Base-by-base conservation (phyloP, 2,797 vertebrate genomes). In the Hippoglossus hippoglossus region DNA sequence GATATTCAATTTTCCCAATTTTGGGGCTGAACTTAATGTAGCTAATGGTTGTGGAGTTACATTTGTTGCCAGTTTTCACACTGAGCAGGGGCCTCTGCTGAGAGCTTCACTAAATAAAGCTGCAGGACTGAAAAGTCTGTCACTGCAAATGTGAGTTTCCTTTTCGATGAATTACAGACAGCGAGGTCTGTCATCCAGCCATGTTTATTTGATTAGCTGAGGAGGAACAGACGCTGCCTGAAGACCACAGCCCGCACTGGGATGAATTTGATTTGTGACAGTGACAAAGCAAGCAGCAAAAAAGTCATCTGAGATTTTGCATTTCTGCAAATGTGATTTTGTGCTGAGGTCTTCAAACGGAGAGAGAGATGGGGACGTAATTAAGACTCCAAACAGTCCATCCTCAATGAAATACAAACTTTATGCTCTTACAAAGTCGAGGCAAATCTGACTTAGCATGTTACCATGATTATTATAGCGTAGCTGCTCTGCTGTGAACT, bases 21-120 rank as follows among this genome's bases (percentile, higher is more conserved):
- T 18, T 19, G 31, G 8, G 21, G 16, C 28, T 59, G 69, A 79
- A 68, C 84, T 50, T 19, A 16, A 46, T 50, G 21, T 67, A 63
- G 52, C 36, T 60, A 25, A 79, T 75, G 59, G 46, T 54, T 53
- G 6, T 3, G 10, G 60, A 81, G 49, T 53, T 67, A 47, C 63
- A 83, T 86, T 75, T 80, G 59, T 83, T 77, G 13, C 59, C 13
- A 18, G 58, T 73, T 75, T 76, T 55, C 6, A 18, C 75, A 83
- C 72, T 57, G 31, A 81, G 25, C 26, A 10, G 1, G 26, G 26
- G n/a, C 22, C 16, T 64, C 63, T 22, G 63, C 44, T 77, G 80
- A 80, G 75, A 80, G 52, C 51, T 57, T 59, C 53, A 47, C 54
- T 52, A 71, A 84, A 86, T 72, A 61, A 73, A 76, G 19, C 51